Evolutionary conservation across 53 echinoderm and acorn worm species (phyloP).

Genomic region (Henricia sp.): DNA sequence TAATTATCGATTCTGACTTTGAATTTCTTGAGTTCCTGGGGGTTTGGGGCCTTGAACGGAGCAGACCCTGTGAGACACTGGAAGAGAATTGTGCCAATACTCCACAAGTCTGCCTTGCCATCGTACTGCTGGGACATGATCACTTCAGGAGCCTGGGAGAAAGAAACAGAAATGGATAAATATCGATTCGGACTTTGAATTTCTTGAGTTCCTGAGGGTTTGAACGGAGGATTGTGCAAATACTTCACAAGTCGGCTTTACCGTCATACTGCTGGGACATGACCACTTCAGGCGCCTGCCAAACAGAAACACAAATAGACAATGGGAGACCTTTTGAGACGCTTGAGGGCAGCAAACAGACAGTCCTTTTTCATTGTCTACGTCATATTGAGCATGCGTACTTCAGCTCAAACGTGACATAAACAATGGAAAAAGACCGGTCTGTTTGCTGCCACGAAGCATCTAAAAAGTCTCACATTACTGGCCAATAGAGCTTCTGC

Average conservation of each 20-base stretch:
- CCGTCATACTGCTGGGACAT: constrained; percentile 98
- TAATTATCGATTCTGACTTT: neutral
- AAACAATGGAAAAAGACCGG: neutral
- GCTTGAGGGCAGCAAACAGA: too few relatives aligned
- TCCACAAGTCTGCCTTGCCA: constrained; percentile 98
- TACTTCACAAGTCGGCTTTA: constrained; percentile 98
- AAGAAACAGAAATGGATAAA: neutral
- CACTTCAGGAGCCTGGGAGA: constrained; percentile 12
- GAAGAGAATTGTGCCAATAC: constrained; percentile 96
- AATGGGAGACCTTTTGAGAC: too few relatives aligned
- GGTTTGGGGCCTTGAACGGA: constrained; percentile 93
- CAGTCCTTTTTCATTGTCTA: too few relatives aligned
- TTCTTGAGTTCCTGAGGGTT: constrained; percentile 93
- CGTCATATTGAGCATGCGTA: too few relatives aligned
- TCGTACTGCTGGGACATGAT: constrained; percentile 96
- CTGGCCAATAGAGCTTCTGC: too few relatives aligned
- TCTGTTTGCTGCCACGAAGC: neutral
- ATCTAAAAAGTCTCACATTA: too few relatives aligned
- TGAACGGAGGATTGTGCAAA: constrained; percentile 94
- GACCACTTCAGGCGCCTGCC: constrained; percentile 36
- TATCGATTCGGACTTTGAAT: constrained; percentile 8
- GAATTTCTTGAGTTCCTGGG: constrained; percentile 91
- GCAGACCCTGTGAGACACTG: constrained; percentile 96
- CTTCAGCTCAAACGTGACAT: too few relatives aligned
- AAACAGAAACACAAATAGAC: neutral